Conservation (phyloP, 2,797 vertebrate species). For the Oceanodroma leucorhoa region DNA sequence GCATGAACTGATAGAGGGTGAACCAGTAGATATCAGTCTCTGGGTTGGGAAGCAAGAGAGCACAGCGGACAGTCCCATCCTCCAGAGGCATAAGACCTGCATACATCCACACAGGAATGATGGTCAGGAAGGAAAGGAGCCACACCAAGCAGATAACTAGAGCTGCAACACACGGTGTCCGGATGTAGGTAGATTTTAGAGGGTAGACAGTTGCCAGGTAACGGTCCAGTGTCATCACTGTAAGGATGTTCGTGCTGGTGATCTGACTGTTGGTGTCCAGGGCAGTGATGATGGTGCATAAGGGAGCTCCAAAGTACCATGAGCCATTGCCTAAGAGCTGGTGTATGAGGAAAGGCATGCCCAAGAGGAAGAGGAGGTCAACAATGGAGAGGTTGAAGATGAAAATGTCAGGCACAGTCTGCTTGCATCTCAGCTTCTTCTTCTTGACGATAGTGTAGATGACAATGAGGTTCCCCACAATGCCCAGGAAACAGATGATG, state of each 20-base stretch:
- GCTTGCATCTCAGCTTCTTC: conserved; percentile 80
- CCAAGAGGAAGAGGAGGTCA: conserved; percentile 85
- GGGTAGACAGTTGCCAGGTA: conserved; percentile 87
- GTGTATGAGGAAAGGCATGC: conserved; percentile 90
- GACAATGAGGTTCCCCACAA: conserved; percentile 82
- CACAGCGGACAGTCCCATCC: conserved; percentile 80
- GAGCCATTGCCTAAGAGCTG: conserved; percentile 86
- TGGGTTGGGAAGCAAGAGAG: conserved; percentile 83
- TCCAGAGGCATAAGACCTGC: conserved; percentile 83
- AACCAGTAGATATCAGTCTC: conserved; percentile 84
- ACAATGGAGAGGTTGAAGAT: conserved; percentile 86
- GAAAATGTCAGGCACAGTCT: conserved; percentile 85
- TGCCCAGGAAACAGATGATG: conserved; percentile 85
- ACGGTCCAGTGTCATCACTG: conserved; percentile 85
- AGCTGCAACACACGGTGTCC: conserved; percentile 77
- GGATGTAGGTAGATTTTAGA: conserved; percentile 83
- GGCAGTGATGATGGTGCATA: conserved; percentile 86
- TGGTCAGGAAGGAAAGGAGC: conserved; percentile 83
- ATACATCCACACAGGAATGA: conserved; percentile 87
- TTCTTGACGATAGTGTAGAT: conserved; percentile 87
- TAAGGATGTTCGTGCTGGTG: conserved; percentile 88
- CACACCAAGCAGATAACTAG: conserved; percentile 81
- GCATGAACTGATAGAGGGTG: conserved; percentile 87
- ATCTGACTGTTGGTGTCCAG: conserved; percentile 90
- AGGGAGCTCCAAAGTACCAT: conserved; percentile 83